Conservation (phyloP, 2,797 vertebrate species). For the Tamandua tetradactyla region DNA sequence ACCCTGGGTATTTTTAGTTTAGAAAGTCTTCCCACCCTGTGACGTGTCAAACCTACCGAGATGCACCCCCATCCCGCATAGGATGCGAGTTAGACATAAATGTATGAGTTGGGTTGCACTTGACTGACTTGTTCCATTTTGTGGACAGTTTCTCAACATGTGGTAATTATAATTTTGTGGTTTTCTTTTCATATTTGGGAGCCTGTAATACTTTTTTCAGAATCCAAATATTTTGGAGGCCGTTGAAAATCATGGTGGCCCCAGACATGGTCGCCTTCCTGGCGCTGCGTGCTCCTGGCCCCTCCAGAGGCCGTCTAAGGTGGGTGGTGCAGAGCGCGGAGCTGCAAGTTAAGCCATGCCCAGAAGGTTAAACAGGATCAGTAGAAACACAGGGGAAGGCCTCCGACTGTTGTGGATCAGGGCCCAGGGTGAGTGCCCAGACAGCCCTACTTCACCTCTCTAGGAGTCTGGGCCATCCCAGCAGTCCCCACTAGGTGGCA, state of each 20-base stretch:
- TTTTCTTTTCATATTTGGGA: constrained; percentile 15
- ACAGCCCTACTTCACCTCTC: background rate
- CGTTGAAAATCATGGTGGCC: background rate
- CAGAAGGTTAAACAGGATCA: background rate
- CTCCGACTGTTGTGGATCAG: background rate
- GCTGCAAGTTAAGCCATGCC: background rate
- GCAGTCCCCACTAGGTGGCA: constrained; percentile 85
- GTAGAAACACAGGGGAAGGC: background rate
- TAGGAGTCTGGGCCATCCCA: constrained; percentile 60
- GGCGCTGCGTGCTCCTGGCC: background rate
- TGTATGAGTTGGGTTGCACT: background rate
- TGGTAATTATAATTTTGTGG: background rate
- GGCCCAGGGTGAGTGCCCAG: background rate
- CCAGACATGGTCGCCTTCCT: background rate
- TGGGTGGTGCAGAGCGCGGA: background rate
- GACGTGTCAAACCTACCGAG: background rate
- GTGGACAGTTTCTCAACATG: background rate
- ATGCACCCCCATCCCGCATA: background rate
- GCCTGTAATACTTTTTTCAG: background rate
- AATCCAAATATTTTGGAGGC: constrained; percentile 5
- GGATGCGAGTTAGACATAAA: background rate
- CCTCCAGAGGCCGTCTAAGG: background rate
- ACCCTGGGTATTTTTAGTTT: background rate
- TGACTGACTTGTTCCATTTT: background rate
- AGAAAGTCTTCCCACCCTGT: background rate